These are phyloP conservation scores for Salminus brasiliensis DNA, from an alignment of 2,113 vertebrate genomes.

Conservation along the genomic window DNA sequence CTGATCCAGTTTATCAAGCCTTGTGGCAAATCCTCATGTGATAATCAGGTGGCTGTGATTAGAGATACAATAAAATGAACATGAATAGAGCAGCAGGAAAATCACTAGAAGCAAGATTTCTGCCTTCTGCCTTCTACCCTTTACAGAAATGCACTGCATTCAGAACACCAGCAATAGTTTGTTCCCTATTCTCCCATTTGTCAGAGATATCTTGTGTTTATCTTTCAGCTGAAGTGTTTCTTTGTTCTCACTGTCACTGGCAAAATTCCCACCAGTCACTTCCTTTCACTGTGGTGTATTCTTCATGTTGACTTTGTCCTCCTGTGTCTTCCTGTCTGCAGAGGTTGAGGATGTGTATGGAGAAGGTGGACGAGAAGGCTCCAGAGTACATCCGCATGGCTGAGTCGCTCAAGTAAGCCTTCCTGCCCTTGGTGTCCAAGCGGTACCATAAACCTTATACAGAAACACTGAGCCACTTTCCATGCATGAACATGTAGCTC, in stretches of 20 bases:
- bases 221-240: not conserved
- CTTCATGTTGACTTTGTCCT: not conserved
- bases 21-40: too few species aligned
- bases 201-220: not conserved
- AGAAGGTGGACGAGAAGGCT: slow-evolving; percentile 92
- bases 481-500: not conserved
- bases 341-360: slow-evolving; percentile 93
- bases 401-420: slow-evolving; percentile 90
- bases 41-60: too few species aligned
- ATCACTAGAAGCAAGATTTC: too few species aligned
- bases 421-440: not conserved
- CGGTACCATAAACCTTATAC: not conserved
- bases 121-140: too few species aligned
- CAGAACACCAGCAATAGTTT: not conserved
- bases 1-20: too few species aligned
- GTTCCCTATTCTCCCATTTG: not conserved
- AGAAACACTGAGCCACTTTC: not conserved
- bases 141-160: too few species aligned
- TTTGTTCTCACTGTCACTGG: not conserved
- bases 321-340: slow-evolving; percentile 68
- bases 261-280: not conserved
- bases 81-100: too few species aligned
- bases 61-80: too few species aligned
- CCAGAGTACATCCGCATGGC: slow-evolving; percentile 95
- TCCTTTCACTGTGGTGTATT: not conserved